A percentile compares a stretch with the other conserved stretches of the same genome.
Conservation (phyloP, 2,888 invertebrate genomes). For the Patella caerulea region DNA sequence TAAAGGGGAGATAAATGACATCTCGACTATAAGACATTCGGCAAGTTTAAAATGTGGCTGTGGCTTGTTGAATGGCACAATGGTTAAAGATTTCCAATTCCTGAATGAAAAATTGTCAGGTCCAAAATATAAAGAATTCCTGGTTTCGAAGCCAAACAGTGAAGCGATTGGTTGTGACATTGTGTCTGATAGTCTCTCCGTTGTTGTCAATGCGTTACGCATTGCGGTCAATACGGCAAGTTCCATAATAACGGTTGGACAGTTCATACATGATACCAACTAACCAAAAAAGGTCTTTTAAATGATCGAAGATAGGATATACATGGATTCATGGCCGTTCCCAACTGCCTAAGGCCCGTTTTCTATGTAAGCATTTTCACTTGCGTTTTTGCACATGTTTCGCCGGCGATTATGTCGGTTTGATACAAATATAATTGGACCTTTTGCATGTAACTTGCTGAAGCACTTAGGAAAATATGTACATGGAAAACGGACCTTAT, state of each 20-base stretch:
- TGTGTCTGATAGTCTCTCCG: slow-evolving; percentile 42
- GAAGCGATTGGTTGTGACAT: slow-evolving; percentile 22
- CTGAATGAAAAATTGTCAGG: background rate
- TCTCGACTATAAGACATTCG: background rate
- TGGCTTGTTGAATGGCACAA: background rate
- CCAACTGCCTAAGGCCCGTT: too few species aligned
- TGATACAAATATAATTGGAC: too few species aligned
- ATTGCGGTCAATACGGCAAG: slow-evolving; percentile 51
- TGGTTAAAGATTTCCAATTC: background rate
- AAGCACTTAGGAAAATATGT: too few species aligned
- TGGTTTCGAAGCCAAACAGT: slow-evolving; percentile 10
- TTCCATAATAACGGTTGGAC: slow-evolving; percentile 49
- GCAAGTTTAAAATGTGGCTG: slow-evolving; percentile 1
- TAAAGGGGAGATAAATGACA: slow-evolving; percentile 6
- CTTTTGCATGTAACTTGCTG: too few species aligned
- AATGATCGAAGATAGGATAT: too few species aligned
- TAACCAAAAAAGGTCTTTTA: background rate
- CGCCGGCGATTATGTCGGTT: too few species aligned
- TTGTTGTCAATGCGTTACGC: slow-evolving; percentile 47
- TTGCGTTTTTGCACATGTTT: too few species aligned
- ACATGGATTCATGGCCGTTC: too few species aligned
- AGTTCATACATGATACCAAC: slow-evolving; percentile 41
- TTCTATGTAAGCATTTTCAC: too few species aligned
- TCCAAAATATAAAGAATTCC: background rate
- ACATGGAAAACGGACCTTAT: too few species aligned